A percentile compares a stretch with the other conserved stretches of the same genome.
Conservation (phyloP, 2,888 invertebrate species). For the Agrypnus murinus region DNA sequence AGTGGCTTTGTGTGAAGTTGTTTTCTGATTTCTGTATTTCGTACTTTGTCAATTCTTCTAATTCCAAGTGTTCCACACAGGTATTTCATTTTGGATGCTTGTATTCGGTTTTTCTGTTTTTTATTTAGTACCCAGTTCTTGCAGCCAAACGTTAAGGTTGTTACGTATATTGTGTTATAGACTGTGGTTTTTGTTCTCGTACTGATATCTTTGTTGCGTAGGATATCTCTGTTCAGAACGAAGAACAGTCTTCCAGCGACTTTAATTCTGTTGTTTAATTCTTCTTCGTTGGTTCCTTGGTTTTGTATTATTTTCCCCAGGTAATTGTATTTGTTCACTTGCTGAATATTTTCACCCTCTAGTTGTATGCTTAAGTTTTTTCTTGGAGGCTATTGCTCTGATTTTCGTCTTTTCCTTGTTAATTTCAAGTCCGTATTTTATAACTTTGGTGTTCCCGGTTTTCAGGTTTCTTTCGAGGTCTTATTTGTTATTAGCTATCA, state of each 20-base stretch:
- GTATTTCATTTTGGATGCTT: too few species aligned
- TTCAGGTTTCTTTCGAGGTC: too few species aligned
- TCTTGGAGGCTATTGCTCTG: too few species aligned
- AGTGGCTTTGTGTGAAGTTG: slow-evolving; percentile 2
- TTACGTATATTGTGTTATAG: slow-evolving; percentile 1
- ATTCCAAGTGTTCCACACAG: background rate
- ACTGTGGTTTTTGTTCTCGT: too few species aligned
- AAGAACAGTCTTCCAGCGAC: background rate
- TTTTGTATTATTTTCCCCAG: too few species aligned
- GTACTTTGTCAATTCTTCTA: background rate
- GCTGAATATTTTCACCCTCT: too few species aligned
- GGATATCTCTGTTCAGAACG: background rate
- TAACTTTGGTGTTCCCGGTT: too few species aligned
- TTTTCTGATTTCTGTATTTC: slow-evolving; percentile 7
- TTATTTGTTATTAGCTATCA: too few species aligned
- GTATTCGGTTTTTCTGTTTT: background rate
- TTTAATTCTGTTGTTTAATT: background rate
- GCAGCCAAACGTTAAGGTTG: background rate
- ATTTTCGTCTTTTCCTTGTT: too few species aligned
- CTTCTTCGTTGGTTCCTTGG: background rate
- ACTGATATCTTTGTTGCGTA: too few species aligned
- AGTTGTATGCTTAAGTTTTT: too few species aligned
- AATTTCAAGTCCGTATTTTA: too few species aligned
- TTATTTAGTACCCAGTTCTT: background rate
- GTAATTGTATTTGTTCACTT: background rate